Percentiles rank a stretch among this genome's conserved stretches.
Evolutionary conservation across 2,797 vertebrate genomes (phyloP).

Genomic region (Rhodeus uyekii): DNA sequence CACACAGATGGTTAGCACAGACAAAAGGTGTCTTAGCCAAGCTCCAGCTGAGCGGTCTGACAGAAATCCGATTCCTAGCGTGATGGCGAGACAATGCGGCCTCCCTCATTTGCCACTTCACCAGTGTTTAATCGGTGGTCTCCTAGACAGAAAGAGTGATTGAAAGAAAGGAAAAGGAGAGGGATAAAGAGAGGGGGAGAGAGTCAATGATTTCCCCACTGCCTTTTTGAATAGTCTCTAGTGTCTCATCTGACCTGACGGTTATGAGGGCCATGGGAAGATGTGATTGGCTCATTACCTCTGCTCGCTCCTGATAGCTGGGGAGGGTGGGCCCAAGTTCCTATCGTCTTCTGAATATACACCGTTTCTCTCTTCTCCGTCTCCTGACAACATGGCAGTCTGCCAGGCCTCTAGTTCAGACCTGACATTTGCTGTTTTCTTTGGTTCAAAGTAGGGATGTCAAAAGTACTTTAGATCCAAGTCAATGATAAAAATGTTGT

Average conservation of each 20-base stretch:
- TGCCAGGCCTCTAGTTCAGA: conserved; percentile 1
- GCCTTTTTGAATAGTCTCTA: conserved; percentile 70
- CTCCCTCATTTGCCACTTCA: conserved; percentile 67
- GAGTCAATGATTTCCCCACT: conserved; percentile 70
- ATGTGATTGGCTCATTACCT: conserved; percentile 79
- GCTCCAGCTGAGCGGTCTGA: conserved; percentile 49
- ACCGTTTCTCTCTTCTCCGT: conserved; percentile 3
- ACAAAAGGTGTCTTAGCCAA: conserved; percentile 28
- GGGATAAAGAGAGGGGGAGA: conserved; percentile 36
- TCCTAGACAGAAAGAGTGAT: conserved; percentile 59
- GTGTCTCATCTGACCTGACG: conserved; percentile 74
- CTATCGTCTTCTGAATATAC: conserved; percentile 31
- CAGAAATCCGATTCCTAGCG: conserved; percentile 61
- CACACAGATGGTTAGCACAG: conserved; percentile 5
- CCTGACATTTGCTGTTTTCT: conserved; percentile 27
- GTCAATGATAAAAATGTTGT: neutral
- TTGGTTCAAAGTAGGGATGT: neutral
- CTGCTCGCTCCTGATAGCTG: conserved; percentile 66
- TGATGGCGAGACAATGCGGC: conserved; percentile 53
- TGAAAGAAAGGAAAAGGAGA: conserved; percentile 52
- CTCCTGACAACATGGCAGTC: conserved; percentile 23
- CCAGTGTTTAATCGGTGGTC: conserved; percentile 59
- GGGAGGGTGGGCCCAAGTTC: conserved; percentile 49
- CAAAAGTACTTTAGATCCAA: neutral
- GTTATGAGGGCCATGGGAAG: conserved; percentile 74